Evolutionary conservation across 2,888 invertebrate species (phyloP).

Genomic region (Hyposoter didymator): DNA sequence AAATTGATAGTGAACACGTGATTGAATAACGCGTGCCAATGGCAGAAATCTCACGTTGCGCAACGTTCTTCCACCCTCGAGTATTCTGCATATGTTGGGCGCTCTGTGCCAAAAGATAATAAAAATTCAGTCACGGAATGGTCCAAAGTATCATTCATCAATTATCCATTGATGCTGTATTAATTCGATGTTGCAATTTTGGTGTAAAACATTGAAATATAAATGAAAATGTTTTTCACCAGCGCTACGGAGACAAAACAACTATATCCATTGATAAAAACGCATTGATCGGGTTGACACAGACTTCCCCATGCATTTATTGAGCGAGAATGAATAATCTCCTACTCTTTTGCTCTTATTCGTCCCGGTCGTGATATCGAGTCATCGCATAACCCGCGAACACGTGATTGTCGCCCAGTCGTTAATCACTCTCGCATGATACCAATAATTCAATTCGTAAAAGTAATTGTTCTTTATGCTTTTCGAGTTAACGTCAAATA

Average conservation of each 20-base stretch:
- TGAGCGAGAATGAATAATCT: conserved; percentile 4
- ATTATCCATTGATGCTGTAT: neutral
- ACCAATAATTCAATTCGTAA: conserved; percentile 28
- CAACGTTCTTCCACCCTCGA: conserved; percentile 41
- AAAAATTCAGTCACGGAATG: neutral
- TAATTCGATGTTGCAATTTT: neutral
- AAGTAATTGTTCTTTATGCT: conserved; percentile 8
- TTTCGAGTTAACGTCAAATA: neutral
- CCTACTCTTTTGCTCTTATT: conserved; percentile 19
- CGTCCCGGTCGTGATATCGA: neutral
- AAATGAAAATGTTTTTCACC: neutral
- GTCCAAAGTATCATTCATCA: neutral
- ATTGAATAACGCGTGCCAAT: conserved; percentile 62
- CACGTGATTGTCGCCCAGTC: conserved; percentile 35
- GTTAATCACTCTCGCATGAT: conserved; percentile 29
- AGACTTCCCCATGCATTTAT: neutral
- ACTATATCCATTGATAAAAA: neutral
- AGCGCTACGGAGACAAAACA: neutral
- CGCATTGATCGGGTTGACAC: neutral
- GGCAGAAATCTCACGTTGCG: conserved; percentile 56
- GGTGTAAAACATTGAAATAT: neutral
- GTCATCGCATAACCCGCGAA: conserved; percentile 12
- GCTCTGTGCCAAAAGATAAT: neutral
- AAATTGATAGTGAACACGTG: conserved; percentile 58
- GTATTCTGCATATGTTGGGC: neutral